Percentiles rank a stretch among this genome's conserved stretches.
Conservation (phyloP, 2,888 invertebrate genomes). For the Busseola fusca region DNA sequence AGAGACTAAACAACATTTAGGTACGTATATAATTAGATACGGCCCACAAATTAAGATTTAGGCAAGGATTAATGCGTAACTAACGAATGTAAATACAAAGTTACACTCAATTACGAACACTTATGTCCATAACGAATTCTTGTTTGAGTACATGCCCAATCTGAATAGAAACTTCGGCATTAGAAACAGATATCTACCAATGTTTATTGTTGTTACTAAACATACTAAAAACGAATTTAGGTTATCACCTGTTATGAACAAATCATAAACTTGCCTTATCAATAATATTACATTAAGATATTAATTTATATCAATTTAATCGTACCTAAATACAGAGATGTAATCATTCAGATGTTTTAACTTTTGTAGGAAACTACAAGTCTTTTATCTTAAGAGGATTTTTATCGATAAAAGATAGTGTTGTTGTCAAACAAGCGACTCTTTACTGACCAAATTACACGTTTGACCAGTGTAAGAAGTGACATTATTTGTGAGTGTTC, state of each 20-base stretch:
- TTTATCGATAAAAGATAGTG: conserved; percentile 62
- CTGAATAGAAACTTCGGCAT: conserved; percentile 52
- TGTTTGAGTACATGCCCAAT: conserved; percentile 42
- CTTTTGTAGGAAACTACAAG: conserved; percentile 60
- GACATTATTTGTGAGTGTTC: conserved; percentile 58
- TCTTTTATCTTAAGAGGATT: conserved; percentile 60
- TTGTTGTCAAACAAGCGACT: conserved; percentile 67
- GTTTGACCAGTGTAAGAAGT: conserved; percentile 81
- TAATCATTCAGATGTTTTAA: conserved; percentile 66
- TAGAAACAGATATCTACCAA: conserved; percentile 50
- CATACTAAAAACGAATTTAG: conserved; percentile 65
- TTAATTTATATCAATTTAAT: conserved; percentile 57
- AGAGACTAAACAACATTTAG: background rate
- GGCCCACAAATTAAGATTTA: conserved; percentile 35
- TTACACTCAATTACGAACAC: conserved; percentile 46
- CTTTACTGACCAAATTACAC: conserved; percentile 78
- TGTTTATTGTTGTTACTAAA: conserved; percentile 53
- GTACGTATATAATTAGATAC: conserved; percentile 1
- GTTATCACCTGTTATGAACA: conserved; percentile 72
- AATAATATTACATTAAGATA: conserved; percentile 61
- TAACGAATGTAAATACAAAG: conserved; percentile 45
- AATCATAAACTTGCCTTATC: conserved; percentile 70
- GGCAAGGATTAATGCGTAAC: conserved; percentile 41
- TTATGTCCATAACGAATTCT: conserved; percentile 48
- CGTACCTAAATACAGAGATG: conserved; percentile 62